phyloP scores from a whole-genome alignment of 2,797 vertebrate species.

The Sebastes cheni region DNA sequence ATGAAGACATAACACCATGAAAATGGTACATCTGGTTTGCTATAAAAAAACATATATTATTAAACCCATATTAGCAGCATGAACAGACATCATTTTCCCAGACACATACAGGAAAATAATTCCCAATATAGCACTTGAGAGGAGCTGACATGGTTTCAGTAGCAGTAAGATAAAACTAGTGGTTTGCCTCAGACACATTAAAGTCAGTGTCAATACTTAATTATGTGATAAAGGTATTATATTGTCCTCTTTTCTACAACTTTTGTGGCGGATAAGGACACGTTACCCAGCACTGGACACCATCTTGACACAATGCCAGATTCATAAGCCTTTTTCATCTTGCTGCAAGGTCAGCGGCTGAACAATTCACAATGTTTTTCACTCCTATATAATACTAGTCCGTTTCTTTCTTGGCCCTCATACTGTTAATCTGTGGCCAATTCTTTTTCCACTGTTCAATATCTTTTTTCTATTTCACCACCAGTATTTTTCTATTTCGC shows the following conservation, averaged over 20 bases:
- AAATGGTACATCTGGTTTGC: neutral
- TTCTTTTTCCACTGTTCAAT: neutral
- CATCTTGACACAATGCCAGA: constrained; percentile 30
- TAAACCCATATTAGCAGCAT: neutral
- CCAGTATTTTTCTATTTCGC: neutral
- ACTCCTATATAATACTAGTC: neutral
- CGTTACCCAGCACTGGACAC: neutral
- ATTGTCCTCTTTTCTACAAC: neutral
- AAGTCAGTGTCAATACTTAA: neutral
- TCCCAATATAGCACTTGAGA: neutral
- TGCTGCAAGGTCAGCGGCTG: constrained; percentile 13
- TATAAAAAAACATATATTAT: neutral
- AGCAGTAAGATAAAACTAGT: neutral
- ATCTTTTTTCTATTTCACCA: neutral
- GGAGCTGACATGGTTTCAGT: neutral
- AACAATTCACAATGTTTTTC: constrained; percentile 17
- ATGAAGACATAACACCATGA: neutral
- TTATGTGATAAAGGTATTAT: neutral
- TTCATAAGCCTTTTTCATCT: constrained; percentile 31
- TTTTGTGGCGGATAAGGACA: constrained; percentile 22
- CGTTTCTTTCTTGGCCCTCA: neutral
- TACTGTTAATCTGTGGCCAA: neutral
- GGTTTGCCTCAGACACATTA: neutral
- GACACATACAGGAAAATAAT: neutral
- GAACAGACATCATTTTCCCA: neutral